Percentiles rank a stretch among this genome's conserved stretches.
Evolutionary conservation across 2,797 vertebrate genomes (phyloP).

Genomic region (Scyliorhinus canicula): DNA sequence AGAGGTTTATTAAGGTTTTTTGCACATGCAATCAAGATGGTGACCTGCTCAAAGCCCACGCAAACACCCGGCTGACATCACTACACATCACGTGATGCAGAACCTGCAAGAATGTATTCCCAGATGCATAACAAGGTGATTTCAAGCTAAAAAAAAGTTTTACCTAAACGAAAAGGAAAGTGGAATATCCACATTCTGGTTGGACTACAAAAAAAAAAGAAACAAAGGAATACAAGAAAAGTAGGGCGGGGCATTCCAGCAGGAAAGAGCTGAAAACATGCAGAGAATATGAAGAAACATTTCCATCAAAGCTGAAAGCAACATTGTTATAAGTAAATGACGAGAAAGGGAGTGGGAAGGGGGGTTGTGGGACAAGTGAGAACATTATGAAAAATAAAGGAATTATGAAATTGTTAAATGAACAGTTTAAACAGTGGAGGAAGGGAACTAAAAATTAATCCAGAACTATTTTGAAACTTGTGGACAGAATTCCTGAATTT

Average conservation of each 20-base stretch:
- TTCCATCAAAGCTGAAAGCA: background rate
- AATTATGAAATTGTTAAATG: background rate
- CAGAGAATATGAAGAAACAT: background rate
- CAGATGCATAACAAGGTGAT: too few relatives aligned
- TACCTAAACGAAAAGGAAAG: background rate
- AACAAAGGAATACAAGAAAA: background rate
- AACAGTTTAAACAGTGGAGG: background rate
- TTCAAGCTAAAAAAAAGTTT: background rate
- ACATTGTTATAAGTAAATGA: background rate
- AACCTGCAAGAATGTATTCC: too few relatives aligned
- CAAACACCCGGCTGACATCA: too few relatives aligned
- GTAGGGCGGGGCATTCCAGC: too few relatives aligned
- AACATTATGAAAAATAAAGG: background rate
- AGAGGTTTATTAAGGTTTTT: too few relatives aligned
- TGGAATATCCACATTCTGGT: background rate
- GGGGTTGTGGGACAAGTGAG: background rate
- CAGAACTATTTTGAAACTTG: background rate
- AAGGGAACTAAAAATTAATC: background rate
- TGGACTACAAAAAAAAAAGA: background rate
- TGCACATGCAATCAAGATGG: too few relatives aligned
- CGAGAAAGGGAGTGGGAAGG: background rate
- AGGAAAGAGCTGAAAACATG: background rate
- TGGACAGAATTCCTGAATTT: background rate
- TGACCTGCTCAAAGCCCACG: too few relatives aligned
- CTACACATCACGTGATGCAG: too few relatives aligned